Conservation (phyloP, 1,140 invertebrate species). For the Apolygus lucorum region DNA sequence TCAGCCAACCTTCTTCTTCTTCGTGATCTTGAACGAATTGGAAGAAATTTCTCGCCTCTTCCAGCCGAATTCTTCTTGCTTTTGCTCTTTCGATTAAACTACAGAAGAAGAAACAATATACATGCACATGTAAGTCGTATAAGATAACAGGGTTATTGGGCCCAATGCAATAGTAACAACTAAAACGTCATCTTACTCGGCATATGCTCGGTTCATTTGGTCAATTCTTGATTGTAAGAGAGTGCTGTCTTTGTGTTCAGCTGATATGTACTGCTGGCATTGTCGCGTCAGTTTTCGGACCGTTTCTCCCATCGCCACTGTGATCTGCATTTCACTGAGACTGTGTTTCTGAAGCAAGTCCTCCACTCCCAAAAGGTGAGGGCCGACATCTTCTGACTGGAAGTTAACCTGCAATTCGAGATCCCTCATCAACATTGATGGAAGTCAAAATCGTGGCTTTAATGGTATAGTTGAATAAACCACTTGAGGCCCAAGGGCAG, state of each 20-base stretch:
- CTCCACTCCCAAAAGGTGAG: constrained; percentile 86
- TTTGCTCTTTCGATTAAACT: constrained; percentile 62
- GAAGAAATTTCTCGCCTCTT: constrained; percentile 86
- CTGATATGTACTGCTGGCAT: constrained; percentile 41
- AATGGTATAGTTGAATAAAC: too few species aligned
- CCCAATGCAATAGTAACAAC: not conserved
- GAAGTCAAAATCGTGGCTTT: too few species aligned
- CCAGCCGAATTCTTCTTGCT: constrained; percentile 67
- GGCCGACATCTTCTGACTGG: constrained; percentile 78
- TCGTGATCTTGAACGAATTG: constrained; percentile 92
- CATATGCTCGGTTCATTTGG: constrained; percentile 60
- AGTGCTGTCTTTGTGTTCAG: constrained; percentile 52
- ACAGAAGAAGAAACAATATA: constrained; percentile 30
- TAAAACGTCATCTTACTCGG: constrained; percentile 44
- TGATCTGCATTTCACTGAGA: constrained; percentile 82
- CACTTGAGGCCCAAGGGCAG: too few species aligned
- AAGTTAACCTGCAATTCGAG: constrained; percentile 55
- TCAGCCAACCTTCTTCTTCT: constrained; percentile 86
- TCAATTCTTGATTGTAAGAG: constrained; percentile 59
- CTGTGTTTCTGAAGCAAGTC: constrained; percentile 88
- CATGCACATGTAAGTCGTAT: not conserved
- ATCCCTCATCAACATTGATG: too few species aligned
- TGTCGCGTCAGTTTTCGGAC: constrained; percentile 67
- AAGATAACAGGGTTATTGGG: too few species aligned
- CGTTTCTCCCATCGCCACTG: constrained; percentile 67